Base-by-base conservation (phyloP, 2,113 vertebrate species). In the Oryzias curvinotus region DNA sequence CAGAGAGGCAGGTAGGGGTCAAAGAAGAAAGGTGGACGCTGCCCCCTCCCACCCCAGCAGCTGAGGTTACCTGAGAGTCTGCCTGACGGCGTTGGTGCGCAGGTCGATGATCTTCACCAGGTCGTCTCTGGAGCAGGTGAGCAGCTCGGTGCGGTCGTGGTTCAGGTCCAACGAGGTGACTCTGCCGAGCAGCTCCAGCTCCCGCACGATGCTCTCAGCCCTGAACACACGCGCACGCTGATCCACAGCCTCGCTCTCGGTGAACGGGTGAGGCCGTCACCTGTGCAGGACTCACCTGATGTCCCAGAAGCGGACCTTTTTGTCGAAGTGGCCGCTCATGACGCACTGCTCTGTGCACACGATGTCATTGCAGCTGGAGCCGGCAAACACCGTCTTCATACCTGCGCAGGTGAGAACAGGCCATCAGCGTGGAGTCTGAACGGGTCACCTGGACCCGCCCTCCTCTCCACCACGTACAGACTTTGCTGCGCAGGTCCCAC, bases 221-320 rank as follows among this genome's bases (percentile, higher is more conserved):
- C 97, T 99, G 50, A 52, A 36, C 36, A 15, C 28, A 18, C 48
- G 43, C 7, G 17, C 21, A n/a, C 2, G 12, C 18, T 14, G 19
- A 26, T 16, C 36, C 44, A 48, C 17, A 14, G 21, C 21, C 12
- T 16, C 41, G 43, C 3, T 1, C 1, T 26, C 51, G 18, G 26
- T 16, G 18, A 57, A 42, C 13, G 23, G 54, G 4, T 45, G 7
- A 47, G 16, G 10, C 12, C 14, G 7, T 36, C 36, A 12, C 36
- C 36, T 36, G 36, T 10, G 30, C 42, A 12, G 57, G 36, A 36
- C 87, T 86, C 92, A 96, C 97, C 96, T 94, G 87, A 98, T 99
- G 78, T 99, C 97, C 97, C 97, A 99, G 91, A 98, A 98, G 10
- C 97, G 94, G 45, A 99, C 94, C 77, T 98, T 99, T 94, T 99